Evolutionary conservation across 2,888 invertebrate species (phyloP), one percentile per base, ranked within the genome.

Genomic region (Dolichomitus sp.): DNA sequence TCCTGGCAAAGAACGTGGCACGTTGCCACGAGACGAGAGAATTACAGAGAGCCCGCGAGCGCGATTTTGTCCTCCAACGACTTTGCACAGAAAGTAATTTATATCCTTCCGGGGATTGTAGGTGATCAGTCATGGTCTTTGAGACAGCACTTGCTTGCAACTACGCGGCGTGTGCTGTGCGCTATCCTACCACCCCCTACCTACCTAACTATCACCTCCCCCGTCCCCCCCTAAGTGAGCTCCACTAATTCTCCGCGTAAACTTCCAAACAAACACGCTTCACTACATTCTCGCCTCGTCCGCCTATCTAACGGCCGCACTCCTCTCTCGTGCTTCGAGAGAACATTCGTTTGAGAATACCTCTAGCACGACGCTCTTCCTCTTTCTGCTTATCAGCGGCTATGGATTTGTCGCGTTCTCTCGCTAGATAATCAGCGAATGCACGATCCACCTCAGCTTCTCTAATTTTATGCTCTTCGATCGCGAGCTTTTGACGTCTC

Each of bases 391-490:
- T 57, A 30, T 85, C 82, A 11, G 78, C 82, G 23, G 65, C 78
- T 48, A 82, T 23, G 11, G 72, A 52, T 40, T 77, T 82, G 48
- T 68, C 80, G 7, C 69, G 68, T 75, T 89, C 81, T 14, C 86
- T 81, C 5, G 70, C 78, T 40, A 88, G 75, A 57, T 89, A 77
- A 73, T 79, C 85, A 1, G 80, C 69, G 19, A 89, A 88, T 1
- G 84, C 86, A 0, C 80, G 83, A 65, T 90, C 90, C 45, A 73
- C 81, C 42, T 84, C 86, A 4, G 74, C 65, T 52, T 87, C 86
- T 48, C 77, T 85, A 7, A 84, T 84, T 73, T 83, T 88, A 12
- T 45, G 85, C 48, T 87, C 86, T 14, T 76, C 84, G 5, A 63
- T 45, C 17, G 42, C 69, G 57, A 72, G 74, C 11, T 57, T 86